Percentiles rank a stretch among this genome's conserved stretches.
Evolutionary conservation across 2,113 vertebrate genomes (phyloP).

Genomic region (Microcebus ravelobensis): DNA sequence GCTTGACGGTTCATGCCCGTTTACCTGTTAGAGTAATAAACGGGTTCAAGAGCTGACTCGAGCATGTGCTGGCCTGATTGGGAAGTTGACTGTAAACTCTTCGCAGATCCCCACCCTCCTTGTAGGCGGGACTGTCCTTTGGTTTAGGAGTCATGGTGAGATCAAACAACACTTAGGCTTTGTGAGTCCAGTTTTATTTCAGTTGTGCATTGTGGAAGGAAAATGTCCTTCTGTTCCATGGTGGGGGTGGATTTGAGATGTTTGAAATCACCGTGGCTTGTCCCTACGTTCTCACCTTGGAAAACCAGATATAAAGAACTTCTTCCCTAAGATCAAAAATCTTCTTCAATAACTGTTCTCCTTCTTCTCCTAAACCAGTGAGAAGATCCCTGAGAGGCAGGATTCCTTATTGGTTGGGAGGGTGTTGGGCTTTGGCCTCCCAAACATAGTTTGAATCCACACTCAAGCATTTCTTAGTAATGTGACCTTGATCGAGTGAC

Average conservation of each 20-base stretch:
- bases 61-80: background rate
- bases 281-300: background rate
- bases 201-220: background rate
- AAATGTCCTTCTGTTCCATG: background rate
- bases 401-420: background rate
- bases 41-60: rapidly evolving
- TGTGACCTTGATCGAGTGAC: background rate
- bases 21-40: background rate
- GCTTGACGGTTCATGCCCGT: rapidly evolving
- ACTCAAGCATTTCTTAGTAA: background rate
- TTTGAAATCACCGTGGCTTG: background rate
- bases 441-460: background rate
- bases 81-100: background rate
- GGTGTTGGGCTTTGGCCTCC: background rate
- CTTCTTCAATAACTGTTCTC: background rate
- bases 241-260: background rate
- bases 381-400: background rate
- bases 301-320: background rate
- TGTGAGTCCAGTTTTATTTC: background rate
- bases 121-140: background rate
- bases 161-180: background rate
- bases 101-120: background rate
- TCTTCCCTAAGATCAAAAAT: background rate
- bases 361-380: background rate
- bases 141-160: background rate